Conservation (phyloP, 2,113 vertebrate species). For the Melanotaenia duboulayi region DNA sequence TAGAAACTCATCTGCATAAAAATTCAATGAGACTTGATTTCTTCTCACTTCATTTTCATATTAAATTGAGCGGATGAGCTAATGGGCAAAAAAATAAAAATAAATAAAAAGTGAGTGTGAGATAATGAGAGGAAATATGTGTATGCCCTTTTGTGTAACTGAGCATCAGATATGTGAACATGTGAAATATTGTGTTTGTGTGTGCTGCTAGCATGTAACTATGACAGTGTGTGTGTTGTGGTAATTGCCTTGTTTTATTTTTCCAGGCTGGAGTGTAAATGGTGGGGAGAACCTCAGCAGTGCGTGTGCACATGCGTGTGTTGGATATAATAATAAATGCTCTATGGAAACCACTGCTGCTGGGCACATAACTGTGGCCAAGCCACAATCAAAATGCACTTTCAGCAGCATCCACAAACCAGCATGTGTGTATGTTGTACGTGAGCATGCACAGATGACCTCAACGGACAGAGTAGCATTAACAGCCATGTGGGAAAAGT, state of each 20-base stretch:
- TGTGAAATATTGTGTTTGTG: conserved; percentile 43
- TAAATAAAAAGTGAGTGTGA: neutral
- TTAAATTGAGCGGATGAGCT: conserved; percentile 38
- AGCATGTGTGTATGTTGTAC: conserved; percentile 11
- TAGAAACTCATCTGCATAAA: conserved; percentile 76
- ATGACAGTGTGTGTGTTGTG: conserved; percentile 22
- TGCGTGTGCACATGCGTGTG: conserved; percentile 28
- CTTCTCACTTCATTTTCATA: conserved; percentile 58
- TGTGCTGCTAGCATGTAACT: conserved; percentile 4
- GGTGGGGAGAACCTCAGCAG: conserved; percentile 18
- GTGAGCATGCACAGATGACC: conserved; percentile 29
- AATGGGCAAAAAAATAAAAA: conserved; percentile 10
- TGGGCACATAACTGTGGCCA: conserved; percentile 47
- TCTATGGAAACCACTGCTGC: conserved; percentile 52
- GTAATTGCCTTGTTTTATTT: conserved; percentile 19
- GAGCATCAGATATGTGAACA: neutral
- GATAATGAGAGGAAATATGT: neutral
- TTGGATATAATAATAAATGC: conserved; percentile 55
- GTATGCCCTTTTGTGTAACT: neutral
- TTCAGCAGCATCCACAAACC: conserved; percentile 50
- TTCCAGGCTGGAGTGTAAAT: conserved; percentile 54
- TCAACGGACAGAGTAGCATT: conserved; percentile 28
- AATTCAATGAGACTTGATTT: conserved; percentile 62
- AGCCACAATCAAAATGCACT: conserved; percentile 53
- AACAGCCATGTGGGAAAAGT: conserved; percentile 36